Base-by-base conservation (phyloP, 2,797 vertebrate genomes). In the Limnodromus scolopaceus region DNA sequence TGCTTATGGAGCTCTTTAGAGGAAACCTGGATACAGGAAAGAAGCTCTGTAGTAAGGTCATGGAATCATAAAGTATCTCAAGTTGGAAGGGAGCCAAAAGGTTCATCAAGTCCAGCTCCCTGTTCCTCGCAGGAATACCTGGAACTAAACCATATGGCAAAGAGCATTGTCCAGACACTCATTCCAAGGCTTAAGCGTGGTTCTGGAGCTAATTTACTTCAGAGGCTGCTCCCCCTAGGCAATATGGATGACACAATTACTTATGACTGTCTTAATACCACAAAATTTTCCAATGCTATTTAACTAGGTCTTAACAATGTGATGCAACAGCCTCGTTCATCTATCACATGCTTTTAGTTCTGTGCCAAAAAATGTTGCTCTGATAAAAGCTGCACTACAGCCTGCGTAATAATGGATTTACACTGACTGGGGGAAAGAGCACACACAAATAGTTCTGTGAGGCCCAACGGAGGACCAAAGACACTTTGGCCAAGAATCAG, bases 161-260 rank as follows among this genome's bases (percentile, higher is more conserved):
- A 41, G 18, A 63, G 27, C 4, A 19, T 58, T 24, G 34, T 41
- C 60, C 18, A 41, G 38, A 30, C 13, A 9, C 12, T 61, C 38
- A 38, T 30, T 91, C 28, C 0, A 4, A 89, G 46, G 24, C 10
- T 76, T 79, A 23, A 60, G 49, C 2, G 17, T 61, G 51, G 17
- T 69, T 85, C 71, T 93, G 75, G 66, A 89, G 54, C 49, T 53
- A 72, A 58, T 76, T 82, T 53, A 22, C 74, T 87, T 84, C 34
- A 54, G 91, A 92, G 30, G 16, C 28, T 79, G 30, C 16, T 79
- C 54, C 41, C 15, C 32, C 43, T 51, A 6, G 3, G 23, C 43
- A 39, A 63, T 63, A 55, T n/a, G 25, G 28, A 55, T 60, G 55
- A 38, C 46, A 58, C 43, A 85, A 11, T 83, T 89, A 45, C 54